Conservation (phyloP, 2,797 vertebrate genomes). For the Astyanax mexicanus region DNA sequence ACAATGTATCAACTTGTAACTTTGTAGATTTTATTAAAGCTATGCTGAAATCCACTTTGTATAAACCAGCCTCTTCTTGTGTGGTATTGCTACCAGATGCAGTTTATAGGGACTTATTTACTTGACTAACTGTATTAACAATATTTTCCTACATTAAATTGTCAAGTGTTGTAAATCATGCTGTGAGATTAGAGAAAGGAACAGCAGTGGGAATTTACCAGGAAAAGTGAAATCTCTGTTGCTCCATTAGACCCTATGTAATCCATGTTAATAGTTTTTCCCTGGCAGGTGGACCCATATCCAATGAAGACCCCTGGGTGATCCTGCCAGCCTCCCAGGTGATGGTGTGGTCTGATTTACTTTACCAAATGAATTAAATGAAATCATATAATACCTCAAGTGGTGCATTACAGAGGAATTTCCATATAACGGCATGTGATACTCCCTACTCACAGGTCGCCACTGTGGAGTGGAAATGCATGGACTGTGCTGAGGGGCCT, state of each 20-base stretch:
- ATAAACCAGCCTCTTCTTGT: constrained; percentile 53
- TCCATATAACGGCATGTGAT: constrained; percentile 89
- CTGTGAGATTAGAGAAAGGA: constrained; percentile 62
- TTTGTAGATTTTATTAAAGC: not conserved
- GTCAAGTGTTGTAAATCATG: constrained; percentile 79
- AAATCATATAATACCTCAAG: constrained; percentile 82
- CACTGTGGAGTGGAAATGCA: constrained; percentile 79
- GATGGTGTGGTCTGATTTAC: constrained; percentile 74
- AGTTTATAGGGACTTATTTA: constrained; percentile 78
- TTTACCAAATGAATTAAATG: constrained; percentile 84
- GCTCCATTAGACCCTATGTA: constrained; percentile 63
- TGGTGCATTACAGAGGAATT: constrained; percentile 86
- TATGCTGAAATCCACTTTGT: not conserved
- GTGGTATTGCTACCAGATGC: constrained; percentile 71
- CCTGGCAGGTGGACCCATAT: constrained; percentile 79
- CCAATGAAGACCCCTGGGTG: constrained; percentile 66
- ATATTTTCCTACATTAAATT: constrained; percentile 82
- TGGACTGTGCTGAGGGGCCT: constrained; percentile 77
- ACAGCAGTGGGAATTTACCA: constrained; percentile 18
- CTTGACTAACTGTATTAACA: constrained; percentile 70
- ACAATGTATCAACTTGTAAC: not conserved
- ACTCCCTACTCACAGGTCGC: constrained; percentile 82
- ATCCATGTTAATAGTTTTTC: constrained; percentile 83
- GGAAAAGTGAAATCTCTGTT: constrained; percentile 65
- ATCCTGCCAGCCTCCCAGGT: constrained; percentile 46